Conservation (phyloP, 2,888 invertebrate species). For the Phytoseiulus persimilis region DNA sequence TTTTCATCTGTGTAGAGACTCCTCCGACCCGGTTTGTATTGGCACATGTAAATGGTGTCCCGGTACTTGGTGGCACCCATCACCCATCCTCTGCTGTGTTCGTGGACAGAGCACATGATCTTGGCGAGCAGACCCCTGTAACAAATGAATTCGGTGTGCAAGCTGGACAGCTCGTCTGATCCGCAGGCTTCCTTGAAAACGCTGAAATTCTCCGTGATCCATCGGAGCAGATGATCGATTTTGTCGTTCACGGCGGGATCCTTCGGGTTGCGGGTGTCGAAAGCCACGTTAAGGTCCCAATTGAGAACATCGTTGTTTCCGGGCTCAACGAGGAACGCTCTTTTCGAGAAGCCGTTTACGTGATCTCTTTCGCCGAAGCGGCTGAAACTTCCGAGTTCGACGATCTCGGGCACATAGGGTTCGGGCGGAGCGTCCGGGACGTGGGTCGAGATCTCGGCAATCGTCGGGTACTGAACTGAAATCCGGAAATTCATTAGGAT, state of each 20-base stretch:
- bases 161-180: slow-evolving; percentile 17
- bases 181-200: slow-evolving; percentile 44
- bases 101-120: slow-evolving; percentile 63
- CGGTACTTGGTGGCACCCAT: slow-evolving; percentile 61
- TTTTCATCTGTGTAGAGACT: slow-evolving; percentile 50
- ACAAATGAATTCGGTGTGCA: slow-evolving; percentile 58
- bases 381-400: slow-evolving; percentile 49
- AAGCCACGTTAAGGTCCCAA: slow-evolving; percentile 50
- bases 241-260: slow-evolving; percentile 53
- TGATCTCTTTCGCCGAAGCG: slow-evolving; percentile 48
- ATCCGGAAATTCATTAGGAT: too few species aligned
- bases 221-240: slow-evolving; percentile 56
- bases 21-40: slow-evolving; percentile 42
- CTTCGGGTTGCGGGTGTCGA: slow-evolving; percentile 48
- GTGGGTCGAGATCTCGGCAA: too few species aligned
- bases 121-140: slow-evolving; percentile 63
- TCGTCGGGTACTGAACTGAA: too few species aligned
- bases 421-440: too few species aligned
- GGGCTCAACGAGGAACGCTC: slow-evolving; percentile 48
- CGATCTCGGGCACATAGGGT: slow-evolving; percentile 47
- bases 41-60: slow-evolving; percentile 61
- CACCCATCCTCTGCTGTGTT: slow-evolving; percentile 61
- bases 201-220: slow-evolving; percentile 52
- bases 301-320: slow-evolving; percentile 44
- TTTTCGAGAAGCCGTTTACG: slow-evolving; percentile 47